Evolutionary conservation across 2,797 vertebrate genomes (phyloP).

Genomic region (Protonibea diacanthus): DNA sequence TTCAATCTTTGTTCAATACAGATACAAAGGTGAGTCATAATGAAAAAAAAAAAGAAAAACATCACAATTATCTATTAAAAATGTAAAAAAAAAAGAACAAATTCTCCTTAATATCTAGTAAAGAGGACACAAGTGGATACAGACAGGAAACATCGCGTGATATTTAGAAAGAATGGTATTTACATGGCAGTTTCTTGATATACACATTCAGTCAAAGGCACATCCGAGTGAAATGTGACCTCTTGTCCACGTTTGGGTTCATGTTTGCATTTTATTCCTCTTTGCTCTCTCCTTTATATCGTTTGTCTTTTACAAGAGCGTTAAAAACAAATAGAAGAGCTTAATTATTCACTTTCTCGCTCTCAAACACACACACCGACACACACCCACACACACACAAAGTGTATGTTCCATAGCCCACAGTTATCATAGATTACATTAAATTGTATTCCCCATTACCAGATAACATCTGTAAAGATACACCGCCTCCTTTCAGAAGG

Average conservation of each 20-base stretch:
- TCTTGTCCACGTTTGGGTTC: conserved; percentile 40
- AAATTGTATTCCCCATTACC: conserved; percentile 38
- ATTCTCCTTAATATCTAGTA: conserved; percentile 26
- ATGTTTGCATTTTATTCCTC: conserved; percentile 24
- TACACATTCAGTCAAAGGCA: conserved; percentile 78
- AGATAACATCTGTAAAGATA: conserved; percentile 27
- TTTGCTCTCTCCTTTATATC: conserved; percentile 36
- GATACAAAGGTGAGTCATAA: conserved; percentile 70
- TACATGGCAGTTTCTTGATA: conserved; percentile 63
- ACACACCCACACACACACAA: conserved; percentile 19
- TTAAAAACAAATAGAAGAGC: conserved; percentile 35
- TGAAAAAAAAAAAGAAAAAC: conserved; percentile 54
- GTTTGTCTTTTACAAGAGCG: conserved; percentile 57
- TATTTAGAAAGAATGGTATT: conserved; percentile 56
- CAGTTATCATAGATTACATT: conserved; percentile 51
- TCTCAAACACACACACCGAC: conserved; percentile 1
- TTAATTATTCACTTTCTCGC: conserved; percentile 3
- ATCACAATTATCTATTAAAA: conserved; percentile 53
- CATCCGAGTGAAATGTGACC: conserved; percentile 75
- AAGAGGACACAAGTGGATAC: conserved; percentile 33
- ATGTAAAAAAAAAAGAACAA: conserved; percentile 65
- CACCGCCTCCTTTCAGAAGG: conserved; percentile 11
- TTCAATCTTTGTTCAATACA: conserved; percentile 64
- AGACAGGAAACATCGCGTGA: conserved; percentile 43
- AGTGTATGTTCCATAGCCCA: conserved; percentile 29